phyloP scores from a whole-genome alignment of 2,888 invertebrate species.

The Drosophila flavopinicola region DNA sequence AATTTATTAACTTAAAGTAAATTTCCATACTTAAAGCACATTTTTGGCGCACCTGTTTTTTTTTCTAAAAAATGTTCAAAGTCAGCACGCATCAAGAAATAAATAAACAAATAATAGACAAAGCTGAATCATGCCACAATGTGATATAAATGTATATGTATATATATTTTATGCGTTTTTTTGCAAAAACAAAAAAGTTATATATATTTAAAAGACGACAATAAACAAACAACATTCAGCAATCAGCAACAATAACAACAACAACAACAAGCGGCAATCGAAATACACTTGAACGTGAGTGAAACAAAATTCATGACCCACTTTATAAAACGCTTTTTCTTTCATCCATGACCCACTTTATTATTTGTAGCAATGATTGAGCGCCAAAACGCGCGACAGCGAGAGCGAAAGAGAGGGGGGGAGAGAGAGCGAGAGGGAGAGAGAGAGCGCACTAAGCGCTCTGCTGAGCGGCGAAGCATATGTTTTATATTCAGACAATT shows the following conservation, averaged over 20 bases:
- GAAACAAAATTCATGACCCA: slow-evolving; percentile 84
- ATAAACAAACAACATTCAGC: slow-evolving; percentile 11
- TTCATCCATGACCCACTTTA: slow-evolving; percentile 84
- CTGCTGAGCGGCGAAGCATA: slow-evolving; percentile 55
- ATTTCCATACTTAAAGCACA: no score
- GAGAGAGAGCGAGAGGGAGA: slow-evolving; percentile 12
- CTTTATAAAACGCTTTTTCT: slow-evolving; percentile 83
- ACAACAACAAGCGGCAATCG: slow-evolving; percentile 66
- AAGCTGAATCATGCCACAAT: slow-evolving; percentile 57
- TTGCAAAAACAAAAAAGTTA: slow-evolving; percentile 47
- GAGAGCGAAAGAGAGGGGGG: slow-evolving; percentile 2
- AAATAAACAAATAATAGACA: slow-evolving; percentile 14
- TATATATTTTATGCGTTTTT: slow-evolving; percentile 45
- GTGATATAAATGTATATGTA: slow-evolving; percentile 45
- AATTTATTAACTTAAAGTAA: no score
- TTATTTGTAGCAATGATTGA: slow-evolving; percentile 76
- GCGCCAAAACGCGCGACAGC: slow-evolving; percentile 14
- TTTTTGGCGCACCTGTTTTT: no score
- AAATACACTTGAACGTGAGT: slow-evolving; percentile 84
- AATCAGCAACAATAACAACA: slow-evolving; percentile 34
- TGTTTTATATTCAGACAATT: slow-evolving; percentile 74
- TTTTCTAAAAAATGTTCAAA: no score
- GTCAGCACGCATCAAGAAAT: background rate
- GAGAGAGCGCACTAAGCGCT: slow-evolving; percentile 9
- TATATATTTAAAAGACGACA: slow-evolving; percentile 24